Conservation (phyloP, 2,888 invertebrate species). For the Nemoura dubitans region DNA sequence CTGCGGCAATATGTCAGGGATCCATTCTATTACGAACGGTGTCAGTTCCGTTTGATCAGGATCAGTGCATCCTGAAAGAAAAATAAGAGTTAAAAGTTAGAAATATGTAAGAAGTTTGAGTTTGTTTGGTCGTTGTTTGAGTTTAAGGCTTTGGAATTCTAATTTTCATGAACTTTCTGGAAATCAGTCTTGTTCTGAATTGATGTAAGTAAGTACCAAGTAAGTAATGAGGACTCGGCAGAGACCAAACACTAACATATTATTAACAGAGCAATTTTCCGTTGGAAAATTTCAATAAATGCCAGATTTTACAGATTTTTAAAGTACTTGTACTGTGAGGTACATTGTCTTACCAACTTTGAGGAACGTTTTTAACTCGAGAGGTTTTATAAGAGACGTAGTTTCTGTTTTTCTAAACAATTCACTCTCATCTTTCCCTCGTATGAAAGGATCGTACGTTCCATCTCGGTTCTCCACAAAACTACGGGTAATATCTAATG, state of each 20-base stretch:
- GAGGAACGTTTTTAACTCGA: conserved; percentile 70
- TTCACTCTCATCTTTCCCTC: conserved; percentile 60
- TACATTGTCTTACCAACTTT: conserved; percentile 72
- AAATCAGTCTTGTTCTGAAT: too few relatives aligned
- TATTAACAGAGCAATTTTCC: too few relatives aligned
- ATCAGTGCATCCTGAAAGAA: conserved; percentile 61
- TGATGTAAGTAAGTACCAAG: too few relatives aligned
- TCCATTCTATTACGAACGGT: conserved; percentile 80
- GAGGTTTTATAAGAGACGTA: conserved; percentile 64
- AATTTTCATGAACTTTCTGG: too few relatives aligned
- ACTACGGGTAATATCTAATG: conserved; percentile 70
- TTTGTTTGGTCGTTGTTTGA: too few relatives aligned
- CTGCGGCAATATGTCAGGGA: conserved; percentile 74
- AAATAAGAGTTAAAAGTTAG: not conserved
- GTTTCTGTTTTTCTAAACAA: conserved; percentile 58
- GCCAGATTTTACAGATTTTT: conserved; percentile 48
- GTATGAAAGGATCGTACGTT: conserved; percentile 64
- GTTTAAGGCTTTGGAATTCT: too few relatives aligned
- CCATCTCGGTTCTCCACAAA: conserved; percentile 71
- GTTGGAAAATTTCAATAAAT: conserved; percentile 44
- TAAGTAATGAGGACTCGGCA: too few relatives aligned
- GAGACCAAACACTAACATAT: too few relatives aligned
- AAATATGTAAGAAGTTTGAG: too few relatives aligned
- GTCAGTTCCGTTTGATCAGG: conserved; percentile 68
- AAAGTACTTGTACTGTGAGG: conserved; percentile 50